A percentile compares a stretch with the other conserved stretches of the same genome.
Evolutionary conservation across 2,113 vertebrate genomes (phyloP).

Genomic region (Cyprinus carpio): DNA sequence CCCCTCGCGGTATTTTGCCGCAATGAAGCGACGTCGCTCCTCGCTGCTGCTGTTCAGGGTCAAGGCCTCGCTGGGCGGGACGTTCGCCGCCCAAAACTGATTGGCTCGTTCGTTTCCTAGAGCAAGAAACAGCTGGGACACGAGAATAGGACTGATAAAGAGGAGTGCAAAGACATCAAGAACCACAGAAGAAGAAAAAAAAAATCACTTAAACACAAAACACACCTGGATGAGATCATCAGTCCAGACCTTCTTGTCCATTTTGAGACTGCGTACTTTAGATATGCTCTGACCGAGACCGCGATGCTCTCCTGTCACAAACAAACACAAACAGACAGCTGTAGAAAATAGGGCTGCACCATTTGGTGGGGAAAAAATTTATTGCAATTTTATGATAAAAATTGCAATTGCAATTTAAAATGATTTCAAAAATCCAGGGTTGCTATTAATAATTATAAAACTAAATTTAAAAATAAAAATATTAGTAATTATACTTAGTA

Average conservation of each 20-base stretch:
- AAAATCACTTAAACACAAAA: not conserved
- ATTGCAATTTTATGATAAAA: too few relatives aligned
- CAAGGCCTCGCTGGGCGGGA: constrained; percentile 91
- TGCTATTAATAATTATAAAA: too few relatives aligned
- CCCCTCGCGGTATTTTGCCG: constrained; percentile 90
- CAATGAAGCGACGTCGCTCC: constrained; percentile 80
- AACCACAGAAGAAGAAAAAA: not conserved
- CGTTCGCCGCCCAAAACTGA: constrained; percentile 91
- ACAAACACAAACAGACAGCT: constrained; percentile 7
- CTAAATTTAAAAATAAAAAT: too few relatives aligned
- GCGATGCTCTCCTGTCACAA: constrained; percentile 85
- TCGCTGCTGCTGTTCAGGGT: constrained; percentile 72
- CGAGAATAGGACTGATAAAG: not conserved
- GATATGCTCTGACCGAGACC: constrained; percentile 86
- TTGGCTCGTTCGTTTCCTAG: constrained; percentile 85
- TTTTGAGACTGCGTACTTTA: constrained; percentile 95
- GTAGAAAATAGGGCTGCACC: not conserved
- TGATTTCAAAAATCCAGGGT: too few relatives aligned
- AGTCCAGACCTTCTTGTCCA: constrained; percentile 97
- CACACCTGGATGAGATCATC: constrained; percentile 88
- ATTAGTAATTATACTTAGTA: too few relatives aligned
- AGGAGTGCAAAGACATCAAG: not conserved
- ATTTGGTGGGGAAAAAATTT: not conserved
- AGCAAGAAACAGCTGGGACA: constrained; percentile 81
- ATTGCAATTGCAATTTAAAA: too few relatives aligned